Percentiles rank a stretch among this genome's conserved stretches.
Conservation (phyloP, 2,888 invertebrate species). For the Sesamia inferens region DNA sequence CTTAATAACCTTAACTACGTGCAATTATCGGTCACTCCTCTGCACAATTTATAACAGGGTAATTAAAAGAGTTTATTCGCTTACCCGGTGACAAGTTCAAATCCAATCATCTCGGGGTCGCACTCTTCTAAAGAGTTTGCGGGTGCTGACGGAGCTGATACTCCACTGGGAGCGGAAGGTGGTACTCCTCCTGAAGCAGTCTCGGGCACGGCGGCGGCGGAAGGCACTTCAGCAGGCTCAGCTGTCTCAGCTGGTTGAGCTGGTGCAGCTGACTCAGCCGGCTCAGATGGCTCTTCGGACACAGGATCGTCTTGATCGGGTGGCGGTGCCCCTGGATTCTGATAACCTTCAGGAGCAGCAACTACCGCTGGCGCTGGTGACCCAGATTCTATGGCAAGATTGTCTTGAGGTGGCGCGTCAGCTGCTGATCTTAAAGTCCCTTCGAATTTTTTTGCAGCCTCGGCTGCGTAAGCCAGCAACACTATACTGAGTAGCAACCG, state of each 20-base stretch:
- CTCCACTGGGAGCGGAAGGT: conserved; percentile 87
- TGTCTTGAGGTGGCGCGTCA: conserved; percentile 87
- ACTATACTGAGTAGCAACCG: conserved; percentile 85
- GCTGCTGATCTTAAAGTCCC: conserved; percentile 86
- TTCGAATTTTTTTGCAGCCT: conserved; percentile 87
- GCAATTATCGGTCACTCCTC: conserved; percentile 75
- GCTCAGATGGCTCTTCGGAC: conserved; percentile 64
- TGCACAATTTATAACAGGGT: conserved; percentile 47
- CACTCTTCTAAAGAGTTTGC: conserved; percentile 93
- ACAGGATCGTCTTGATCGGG: conserved; percentile 66
- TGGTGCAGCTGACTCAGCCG: conserved; percentile 64
- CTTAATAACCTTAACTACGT: conserved; percentile 76
- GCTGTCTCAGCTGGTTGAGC: conserved; percentile 61
- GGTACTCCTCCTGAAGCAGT: conserved; percentile 85
- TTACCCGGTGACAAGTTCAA: conserved; percentile 97
- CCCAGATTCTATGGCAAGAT: conserved; percentile 84
- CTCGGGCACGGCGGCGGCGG: conserved; percentile 81
- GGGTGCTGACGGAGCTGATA: conserved; percentile 88
- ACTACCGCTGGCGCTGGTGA: conserved; percentile 85
- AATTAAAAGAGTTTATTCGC: conserved; percentile 57
- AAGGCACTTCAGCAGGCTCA: conserved; percentile 60
- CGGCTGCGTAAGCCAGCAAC: conserved; percentile 84
- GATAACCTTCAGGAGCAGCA: conserved; percentile 85
- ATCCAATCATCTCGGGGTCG: conserved; percentile 96
- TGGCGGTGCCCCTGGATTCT: conserved; percentile 83